phyloP scores from a whole-genome alignment of 2,888 invertebrate species.

The Ecliptopera silaceata region DNA sequence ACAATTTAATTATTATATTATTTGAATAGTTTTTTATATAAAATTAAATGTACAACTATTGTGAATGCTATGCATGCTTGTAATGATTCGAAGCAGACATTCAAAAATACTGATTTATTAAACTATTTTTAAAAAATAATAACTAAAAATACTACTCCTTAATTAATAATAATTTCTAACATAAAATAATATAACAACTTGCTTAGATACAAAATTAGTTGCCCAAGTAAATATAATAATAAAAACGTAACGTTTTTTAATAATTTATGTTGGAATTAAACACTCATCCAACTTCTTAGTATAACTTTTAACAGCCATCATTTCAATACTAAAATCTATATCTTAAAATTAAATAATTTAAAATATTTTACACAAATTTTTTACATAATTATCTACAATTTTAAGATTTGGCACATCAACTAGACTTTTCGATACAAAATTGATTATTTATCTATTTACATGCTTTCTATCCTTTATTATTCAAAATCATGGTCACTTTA shows the following conservation, averaged over 20 bases:
- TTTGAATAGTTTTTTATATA: no score
- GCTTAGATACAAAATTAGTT: not conserved
- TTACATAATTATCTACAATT: constrained; percentile 17
- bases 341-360: constrained; percentile 4
- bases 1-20: no score
- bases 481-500: not conserved
- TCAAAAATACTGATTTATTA: no score
- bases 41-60: no score
- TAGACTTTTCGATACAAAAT: constrained; percentile 16
- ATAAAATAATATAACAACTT: not conserved
- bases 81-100: no score
- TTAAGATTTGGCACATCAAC: constrained; percentile 22
- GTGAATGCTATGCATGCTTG: no score
- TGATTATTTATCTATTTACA: not conserved
- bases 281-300: constrained; percentile 37
- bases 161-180: no score
- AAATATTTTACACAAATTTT: constrained; percentile 14
- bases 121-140: no score
- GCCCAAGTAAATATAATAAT: not conserved
- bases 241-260: constrained; percentile 1
- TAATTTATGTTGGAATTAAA: constrained; percentile 25
- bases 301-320: constrained; percentile 44
- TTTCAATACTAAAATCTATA: constrained; percentile 40
- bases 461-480: not conserved
- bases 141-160: no score